These are phyloP conservation scores for Muscicapa comitata DNA, from an alignment of 2,797 vertebrate genomes.

Conservation along the genomic window DNA sequence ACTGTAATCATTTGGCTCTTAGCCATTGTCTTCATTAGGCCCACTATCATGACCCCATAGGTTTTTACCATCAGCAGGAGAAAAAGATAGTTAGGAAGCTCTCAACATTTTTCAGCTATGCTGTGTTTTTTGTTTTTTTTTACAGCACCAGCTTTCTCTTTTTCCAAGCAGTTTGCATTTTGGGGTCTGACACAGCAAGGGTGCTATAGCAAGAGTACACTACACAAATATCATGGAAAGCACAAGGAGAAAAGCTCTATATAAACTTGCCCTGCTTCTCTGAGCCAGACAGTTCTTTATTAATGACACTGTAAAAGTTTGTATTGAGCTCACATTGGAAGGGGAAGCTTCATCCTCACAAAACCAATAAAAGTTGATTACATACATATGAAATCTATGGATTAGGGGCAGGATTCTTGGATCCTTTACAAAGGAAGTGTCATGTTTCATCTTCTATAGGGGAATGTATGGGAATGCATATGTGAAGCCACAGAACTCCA, in stretches of 20 bases:
- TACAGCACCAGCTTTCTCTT: background rate
- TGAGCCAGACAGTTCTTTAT: slow-evolving; percentile 34
- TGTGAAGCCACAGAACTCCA: slow-evolving; percentile 43
- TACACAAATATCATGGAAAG: background rate
- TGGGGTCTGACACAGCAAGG: background rate
- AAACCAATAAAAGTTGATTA: slow-evolving; percentile 71
- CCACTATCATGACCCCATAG: background rate
- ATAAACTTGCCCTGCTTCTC: background rate
- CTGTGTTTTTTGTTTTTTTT: background rate
- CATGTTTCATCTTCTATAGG: slow-evolving; percentile 58
- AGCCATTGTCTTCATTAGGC: background rate
- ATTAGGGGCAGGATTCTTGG: slow-evolving; percentile 52
- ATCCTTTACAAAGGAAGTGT: slow-evolving; percentile 59
- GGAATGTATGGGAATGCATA: slow-evolving; percentile 2
- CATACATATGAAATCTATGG: slow-evolving; percentile 63
- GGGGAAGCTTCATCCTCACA: slow-evolving; percentile 42
- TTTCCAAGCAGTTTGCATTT: background rate
- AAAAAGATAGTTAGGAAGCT: background rate
- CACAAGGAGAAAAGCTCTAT: background rate
- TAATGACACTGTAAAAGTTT: slow-evolving; percentile 45
- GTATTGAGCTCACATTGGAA: slow-evolving; percentile 36
- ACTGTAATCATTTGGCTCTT: background rate
- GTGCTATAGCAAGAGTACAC: background rate
- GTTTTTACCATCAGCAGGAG: background rate
- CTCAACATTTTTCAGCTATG: background rate